phyloP scores from a whole-genome alignment of 2,888 invertebrate genomes.

The Microctonus brassicae region DNA sequence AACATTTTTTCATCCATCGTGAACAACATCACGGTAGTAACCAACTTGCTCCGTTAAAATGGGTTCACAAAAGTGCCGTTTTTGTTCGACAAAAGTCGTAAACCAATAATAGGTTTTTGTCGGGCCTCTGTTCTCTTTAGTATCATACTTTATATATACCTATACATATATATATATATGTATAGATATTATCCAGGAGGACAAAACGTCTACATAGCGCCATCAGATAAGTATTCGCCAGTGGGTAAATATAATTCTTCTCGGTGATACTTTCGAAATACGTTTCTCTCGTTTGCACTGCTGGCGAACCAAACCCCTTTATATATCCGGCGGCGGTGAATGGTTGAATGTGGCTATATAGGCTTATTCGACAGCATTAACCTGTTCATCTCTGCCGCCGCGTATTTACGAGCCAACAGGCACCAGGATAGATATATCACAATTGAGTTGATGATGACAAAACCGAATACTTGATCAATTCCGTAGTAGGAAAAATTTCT shows the following conservation, averaged over 20 bases:
- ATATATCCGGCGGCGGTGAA: constrained; percentile 2
- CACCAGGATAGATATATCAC: not conserved
- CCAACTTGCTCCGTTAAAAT: not conserved
- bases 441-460: not conserved
- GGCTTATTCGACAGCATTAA: not conserved
- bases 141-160: too few species aligned
- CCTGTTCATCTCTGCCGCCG: not conserved
- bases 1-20: not conserved
- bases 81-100: constrained; percentile 2
- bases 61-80: not conserved
- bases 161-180: too few species aligned
- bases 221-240: not conserved
- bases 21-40: not conserved
- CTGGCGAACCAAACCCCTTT: not conserved
- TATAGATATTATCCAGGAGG: not conserved
- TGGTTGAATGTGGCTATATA: too few species aligned
- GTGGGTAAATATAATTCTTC: not conserved
- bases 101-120: not conserved
- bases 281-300: not conserved
- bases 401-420: not conserved
- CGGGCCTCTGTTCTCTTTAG: not conserved
- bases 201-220: not conserved
- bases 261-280: not conserved
- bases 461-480: too few species aligned
- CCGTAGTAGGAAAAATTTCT: too few species aligned